Conservation (phyloP, 2,888 invertebrate species). For the Cecidostiba fungosa region DNA sequence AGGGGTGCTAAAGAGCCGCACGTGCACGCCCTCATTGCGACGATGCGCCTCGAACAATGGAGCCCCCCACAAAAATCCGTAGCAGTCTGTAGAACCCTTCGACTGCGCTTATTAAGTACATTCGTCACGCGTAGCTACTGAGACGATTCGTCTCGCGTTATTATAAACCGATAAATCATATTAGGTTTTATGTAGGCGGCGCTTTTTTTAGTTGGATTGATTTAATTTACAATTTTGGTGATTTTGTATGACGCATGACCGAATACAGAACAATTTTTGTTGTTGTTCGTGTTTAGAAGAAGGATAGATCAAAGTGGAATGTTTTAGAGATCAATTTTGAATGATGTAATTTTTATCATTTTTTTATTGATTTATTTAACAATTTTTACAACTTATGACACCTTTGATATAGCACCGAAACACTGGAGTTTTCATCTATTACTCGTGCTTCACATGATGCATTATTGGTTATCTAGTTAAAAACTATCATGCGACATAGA, state of each 20-base stretch:
- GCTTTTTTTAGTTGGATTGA: not conserved
- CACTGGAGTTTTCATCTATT: constrained; percentile 17
- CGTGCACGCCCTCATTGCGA: constrained; percentile 48
- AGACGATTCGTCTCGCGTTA: constrained; percentile 21
- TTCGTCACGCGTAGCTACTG: constrained; percentile 65
- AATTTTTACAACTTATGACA: constrained; percentile 54
- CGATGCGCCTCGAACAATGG: constrained; percentile 64
- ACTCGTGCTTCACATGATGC: constrained; percentile 37
- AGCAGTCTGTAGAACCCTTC: constrained; percentile 66
- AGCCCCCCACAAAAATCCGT: constrained; percentile 14
- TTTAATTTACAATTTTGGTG: not conserved
- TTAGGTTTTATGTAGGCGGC: not conserved
- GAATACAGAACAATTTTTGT: not conserved
- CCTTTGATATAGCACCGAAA: constrained; percentile 44
- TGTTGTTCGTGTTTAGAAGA: not conserved
- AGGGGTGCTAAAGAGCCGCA: constrained; percentile 61
- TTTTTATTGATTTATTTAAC: constrained; percentile 51
- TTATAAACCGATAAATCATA: constrained; percentile 62
- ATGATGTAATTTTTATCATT: constrained; percentile 11
- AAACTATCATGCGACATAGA: constrained; percentile 52
- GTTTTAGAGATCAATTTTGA: not conserved
- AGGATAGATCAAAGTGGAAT: not conserved
- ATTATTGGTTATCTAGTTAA: constrained; percentile 36
- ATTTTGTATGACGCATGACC: not conserved
- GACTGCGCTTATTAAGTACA: constrained; percentile 65